Percentiles rank a stretch among this genome's conserved stretches.
These are phyloP conservation scores for Polyboroides typus DNA, from an alignment of 2,797 vertebrate species.

Conservation along the genomic window DNA sequence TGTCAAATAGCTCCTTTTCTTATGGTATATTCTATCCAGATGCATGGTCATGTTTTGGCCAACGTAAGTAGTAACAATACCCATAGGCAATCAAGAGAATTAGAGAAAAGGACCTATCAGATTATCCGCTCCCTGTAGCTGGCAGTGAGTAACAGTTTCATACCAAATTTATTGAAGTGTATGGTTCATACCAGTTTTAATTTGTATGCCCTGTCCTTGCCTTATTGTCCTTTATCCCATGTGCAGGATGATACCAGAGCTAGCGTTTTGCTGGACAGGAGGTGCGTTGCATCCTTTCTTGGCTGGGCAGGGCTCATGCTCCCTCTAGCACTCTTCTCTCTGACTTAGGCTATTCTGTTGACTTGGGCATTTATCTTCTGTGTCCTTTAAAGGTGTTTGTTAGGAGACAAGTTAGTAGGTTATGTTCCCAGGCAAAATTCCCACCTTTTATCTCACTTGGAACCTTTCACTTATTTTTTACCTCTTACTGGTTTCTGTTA, in stretches of 20 bases:
- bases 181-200: neutral
- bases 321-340: neutral
- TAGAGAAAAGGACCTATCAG: neutral
- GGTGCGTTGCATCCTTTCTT: accelerated
- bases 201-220: neutral
- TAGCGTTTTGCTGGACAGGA: neutral
- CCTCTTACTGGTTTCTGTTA: neutral
- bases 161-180: neutral
- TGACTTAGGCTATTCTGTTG: neutral
- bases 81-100: neutral
- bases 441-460: neutral
- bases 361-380: neutral
- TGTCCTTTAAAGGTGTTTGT: neutral
- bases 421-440: neutral
- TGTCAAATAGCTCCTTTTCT: neutral
- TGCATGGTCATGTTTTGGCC: neutral
- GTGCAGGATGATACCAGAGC: neutral
- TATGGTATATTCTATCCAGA: neutral
- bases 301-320: neutral
- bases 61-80: neutral
- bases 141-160: neutral
- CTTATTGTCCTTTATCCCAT: neutral
- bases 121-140: neutral
- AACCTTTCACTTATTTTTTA: neutral
- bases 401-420: neutral